These are phyloP conservation scores for Drosophila hamatofila DNA, from an alignment of 2,888 invertebrate species.

Conservation along the genomic window DNA sequence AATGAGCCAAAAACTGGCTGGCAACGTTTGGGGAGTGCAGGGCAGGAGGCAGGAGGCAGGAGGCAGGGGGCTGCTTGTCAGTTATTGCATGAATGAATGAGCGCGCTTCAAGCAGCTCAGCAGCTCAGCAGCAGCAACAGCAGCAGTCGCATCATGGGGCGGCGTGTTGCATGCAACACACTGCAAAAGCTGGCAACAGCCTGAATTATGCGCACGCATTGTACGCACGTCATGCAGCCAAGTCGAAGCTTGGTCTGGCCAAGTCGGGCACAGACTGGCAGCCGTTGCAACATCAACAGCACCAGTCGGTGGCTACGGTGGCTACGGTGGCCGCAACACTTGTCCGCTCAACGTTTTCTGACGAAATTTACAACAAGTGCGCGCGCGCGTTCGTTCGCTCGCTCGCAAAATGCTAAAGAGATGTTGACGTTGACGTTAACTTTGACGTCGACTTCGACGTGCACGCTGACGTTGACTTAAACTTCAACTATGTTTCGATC, in stretches of 20 bases:
- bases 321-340: conserved; percentile 56
- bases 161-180: conserved; percentile 75
- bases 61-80: conserved; percentile 5
- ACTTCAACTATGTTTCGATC: conserved; percentile 7
- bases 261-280: conserved; percentile 26
- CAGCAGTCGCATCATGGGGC: conserved; percentile 43
- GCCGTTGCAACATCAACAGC: conserved; percentile 19
- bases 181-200: conserved; percentile 46
- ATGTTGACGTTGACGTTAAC: conserved; percentile 48
- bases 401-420: conserved; percentile 73
- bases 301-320: conserved; percentile 28
- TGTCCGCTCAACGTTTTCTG: conserved; percentile 72
- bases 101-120: conserved; percentile 47
- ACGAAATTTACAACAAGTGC: conserved; percentile 82
- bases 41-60: neutral
- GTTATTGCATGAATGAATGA: conserved; percentile 74
- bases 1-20: conserved; percentile 69
- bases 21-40: conserved; percentile 11
- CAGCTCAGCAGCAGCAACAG: conserved; percentile 24
- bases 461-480: conserved; percentile 23
- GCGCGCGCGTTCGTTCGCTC: conserved; percentile 29
- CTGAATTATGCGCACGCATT: conserved; percentile 82
- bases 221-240: conserved; percentile 76
- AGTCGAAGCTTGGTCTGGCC: conserved; percentile 20
- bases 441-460: conserved; percentile 28